Base-by-base conservation (phyloP, 2,113 vertebrate genomes). In the Clarias batrachus region DNA sequence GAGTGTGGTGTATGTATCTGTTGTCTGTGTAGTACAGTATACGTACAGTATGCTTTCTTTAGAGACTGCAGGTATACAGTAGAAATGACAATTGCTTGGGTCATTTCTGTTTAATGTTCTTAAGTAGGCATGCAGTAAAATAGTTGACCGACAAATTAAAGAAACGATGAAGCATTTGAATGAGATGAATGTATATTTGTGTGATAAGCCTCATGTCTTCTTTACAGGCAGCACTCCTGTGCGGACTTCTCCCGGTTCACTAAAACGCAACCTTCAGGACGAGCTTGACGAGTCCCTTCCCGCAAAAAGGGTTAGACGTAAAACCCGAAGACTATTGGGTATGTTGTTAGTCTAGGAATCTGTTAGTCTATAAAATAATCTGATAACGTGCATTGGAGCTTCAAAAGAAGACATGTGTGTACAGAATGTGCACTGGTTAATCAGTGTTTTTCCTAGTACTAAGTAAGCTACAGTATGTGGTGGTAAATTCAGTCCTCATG, bases 221-320 rank as follows among this genome's bases (percentile, higher is more conserved):
- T 77, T 86, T 91, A 54, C 83, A 94, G 91, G 6, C 14, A 89
- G 82, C 9, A 82, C 86, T 6, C 57, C 89, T 57, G 62, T 81
- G 1, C 86, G 13, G 0, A 77, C 48, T 79, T 56, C 85, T 63
- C n/a, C 59, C 11, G 21, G 41, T 54, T 83, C 33, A 65, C 7
- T 3, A 54, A 95, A 94, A 82, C 88, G 92, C 0, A 27, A 2
- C 0, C 6, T 79, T 54, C 48, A n/a, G 63, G 27, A 88, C 0
- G 80, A 59, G 6, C 10, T 13, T 2, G n/a, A 25, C 68, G 68
- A 0, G 87, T 85, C 90, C 0, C 54, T 73, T 33, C 0, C 1
- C 11, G 0, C 84, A n/a, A 95, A 94, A 88, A 90, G 92, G 83
- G 2, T 13, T 23, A 91, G 81, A 14, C 48, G 79, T 25, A 70